Conservation (phyloP, 1,140 invertebrate genomes). For the Drosophila simulans region DNA sequence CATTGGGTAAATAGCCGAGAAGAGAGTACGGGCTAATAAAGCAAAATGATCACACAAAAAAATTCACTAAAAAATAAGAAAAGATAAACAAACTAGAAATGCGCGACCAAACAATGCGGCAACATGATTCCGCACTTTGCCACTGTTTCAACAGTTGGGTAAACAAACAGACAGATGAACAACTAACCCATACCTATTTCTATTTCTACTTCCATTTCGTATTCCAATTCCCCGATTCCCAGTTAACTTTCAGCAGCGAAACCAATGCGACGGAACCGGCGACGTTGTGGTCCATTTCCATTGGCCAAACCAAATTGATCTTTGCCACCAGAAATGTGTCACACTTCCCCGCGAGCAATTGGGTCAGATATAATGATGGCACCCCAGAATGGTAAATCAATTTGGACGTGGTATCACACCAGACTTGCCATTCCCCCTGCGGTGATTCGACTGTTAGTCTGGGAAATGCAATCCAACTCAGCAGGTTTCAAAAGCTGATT, state of each 20-base stretch:
- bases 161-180: constrained; percentile 45
- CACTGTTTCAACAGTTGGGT: constrained; percentile 62
- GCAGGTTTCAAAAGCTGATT: constrained; percentile 24
- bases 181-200: constrained; percentile 10
- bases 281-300: constrained; percentile 40
- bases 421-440: constrained; percentile 26
- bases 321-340: constrained; percentile 49
- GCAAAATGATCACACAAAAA: constrained; percentile 16
- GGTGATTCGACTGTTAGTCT: constrained; percentile 18
- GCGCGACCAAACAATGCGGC: constrained; percentile 30
- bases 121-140: constrained; percentile 61
- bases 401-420: constrained; percentile 6
- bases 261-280: constrained; percentile 28
- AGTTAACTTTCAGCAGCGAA: constrained; percentile 24
- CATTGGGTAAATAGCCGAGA: constrained; percentile 58
- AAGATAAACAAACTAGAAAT: constrained; percentile 36
- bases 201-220: constrained; percentile 1
- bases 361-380: constrained; percentile 48
- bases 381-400: constrained; percentile 41
- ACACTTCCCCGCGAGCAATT: constrained; percentile 31
- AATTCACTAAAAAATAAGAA: constrained; percentile 2
- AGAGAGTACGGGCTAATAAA: constrained; percentile 70
- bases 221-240: constrained; percentile 15
- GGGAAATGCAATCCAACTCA: constrained; percentile 8
- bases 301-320: constrained; percentile 37